Conservation (phyloP, 2,888 invertebrate species). For the Branchellion lobata region DNA sequence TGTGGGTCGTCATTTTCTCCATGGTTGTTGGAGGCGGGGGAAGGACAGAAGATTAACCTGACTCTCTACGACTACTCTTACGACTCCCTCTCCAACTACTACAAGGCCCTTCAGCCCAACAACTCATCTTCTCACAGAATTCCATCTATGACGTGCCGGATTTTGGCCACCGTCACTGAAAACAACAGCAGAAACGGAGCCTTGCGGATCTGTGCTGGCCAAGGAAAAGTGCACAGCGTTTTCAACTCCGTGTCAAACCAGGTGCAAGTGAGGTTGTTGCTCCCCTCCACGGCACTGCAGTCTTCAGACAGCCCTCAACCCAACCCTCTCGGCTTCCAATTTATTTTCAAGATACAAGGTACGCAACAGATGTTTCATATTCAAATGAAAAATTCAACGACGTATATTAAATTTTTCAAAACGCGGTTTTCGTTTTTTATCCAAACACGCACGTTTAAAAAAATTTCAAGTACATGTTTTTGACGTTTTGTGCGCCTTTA, state of each 20-base stretch:
- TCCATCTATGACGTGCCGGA: conserved; percentile 31
- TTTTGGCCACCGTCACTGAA: conserved; percentile 41
- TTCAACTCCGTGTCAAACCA: conserved; percentile 30
- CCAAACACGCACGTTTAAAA: too few species aligned
- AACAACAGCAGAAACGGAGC: conserved; percentile 1
- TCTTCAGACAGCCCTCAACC: conserved; percentile 5
- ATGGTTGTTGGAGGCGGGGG: conserved; percentile 45
- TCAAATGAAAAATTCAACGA: neutral
- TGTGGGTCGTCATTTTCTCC: conserved; percentile 45
- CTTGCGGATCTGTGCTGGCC: conserved; percentile 25
- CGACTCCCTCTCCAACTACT: neutral
- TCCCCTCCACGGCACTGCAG: neutral
- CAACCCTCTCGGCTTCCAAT: neutral
- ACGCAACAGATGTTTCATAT: neutral
- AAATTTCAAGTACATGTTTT: too few species aligned
- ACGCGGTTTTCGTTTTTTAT: too few species aligned
- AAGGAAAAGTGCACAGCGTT: conserved; percentile 26
- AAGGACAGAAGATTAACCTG: conserved; percentile 45
- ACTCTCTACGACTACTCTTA: conserved; percentile 43
- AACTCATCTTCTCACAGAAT: neutral
- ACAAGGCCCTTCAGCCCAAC: neutral
- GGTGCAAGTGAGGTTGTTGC: conserved; percentile 33
- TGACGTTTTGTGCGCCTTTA: too few species aligned
- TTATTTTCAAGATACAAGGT: conserved; percentile 8
- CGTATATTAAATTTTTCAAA: neutral